Evolutionary conservation across 2,888 invertebrate genomes (phyloP), one percentile per base, ranked within the genome.

Genomic region (Andrena chrysosceles): DNA sequence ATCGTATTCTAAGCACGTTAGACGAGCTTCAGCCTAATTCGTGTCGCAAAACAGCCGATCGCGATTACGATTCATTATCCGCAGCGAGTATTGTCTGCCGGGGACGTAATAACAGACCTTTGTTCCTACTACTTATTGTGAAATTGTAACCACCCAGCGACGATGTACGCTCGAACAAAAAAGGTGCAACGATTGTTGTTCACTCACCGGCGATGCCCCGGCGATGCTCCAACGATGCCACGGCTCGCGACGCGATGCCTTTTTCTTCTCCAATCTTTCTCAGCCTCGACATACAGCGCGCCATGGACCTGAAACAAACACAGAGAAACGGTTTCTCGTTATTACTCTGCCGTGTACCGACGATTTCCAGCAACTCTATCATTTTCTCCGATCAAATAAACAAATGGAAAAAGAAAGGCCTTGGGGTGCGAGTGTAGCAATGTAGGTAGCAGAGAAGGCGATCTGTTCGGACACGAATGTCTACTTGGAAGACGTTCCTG

Each of bases 21-120:
- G 68, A 74, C 81, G 81, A 77, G 77, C 80, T 80, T 75, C 23
- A 56, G 83, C 81, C 72, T 85, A 86, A 85, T 86, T 85, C 86
- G 72, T 54, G 79, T 54, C 75, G 74, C 84, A 66, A 81, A 77
- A 85, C 73, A 42, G 71, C 54, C 77, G 77, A 76, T 80, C 82
- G 78, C 79, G 83, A 83, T 86, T 85, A 83, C 86, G 83, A 81
- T 84, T 86, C 86, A 84, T 86, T 85, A 81, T 83, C 78, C 77
- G 75, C 83, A 66, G 42, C 62, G 66, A 81, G 77, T 78, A 85
- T 87, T 83, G 85, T 86, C 77, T 62, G 60, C 76, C 59, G 56
- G 74, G 82, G 35, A 79, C 75, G 78, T 77, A 82, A 86, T 69
- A 76, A 66, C 80, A 69, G 76, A 75, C 75, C 82, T 86, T 84